phyloP scores from a whole-genome alignment of 2,888 invertebrate genomes.

The Chloroclystis v-ata region DNA sequence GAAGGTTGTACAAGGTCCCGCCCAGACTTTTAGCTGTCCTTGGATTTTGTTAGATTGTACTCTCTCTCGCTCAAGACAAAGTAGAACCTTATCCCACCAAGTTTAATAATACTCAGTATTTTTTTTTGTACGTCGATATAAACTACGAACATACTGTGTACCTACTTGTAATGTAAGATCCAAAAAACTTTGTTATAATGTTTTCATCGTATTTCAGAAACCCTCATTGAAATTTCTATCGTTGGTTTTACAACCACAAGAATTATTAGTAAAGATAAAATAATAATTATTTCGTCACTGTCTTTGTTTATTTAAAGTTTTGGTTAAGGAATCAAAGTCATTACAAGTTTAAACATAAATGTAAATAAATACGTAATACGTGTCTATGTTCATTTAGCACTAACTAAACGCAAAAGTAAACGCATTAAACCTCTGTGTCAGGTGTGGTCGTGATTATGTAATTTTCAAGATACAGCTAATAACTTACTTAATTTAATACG shows the following conservation, averaged over 20 bases:
- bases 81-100: conserved; percentile 13
- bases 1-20: conserved; percentile 53
- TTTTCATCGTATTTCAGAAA: too few relatives aligned
- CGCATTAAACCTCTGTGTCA: conserved; percentile 19
- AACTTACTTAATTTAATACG: neutral
- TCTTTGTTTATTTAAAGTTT: too few relatives aligned
- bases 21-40: conserved; percentile 47
- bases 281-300: too few relatives aligned
- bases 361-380: conserved; percentile 19
- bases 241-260: too few relatives aligned
- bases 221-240: too few relatives aligned
- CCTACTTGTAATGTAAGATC: too few relatives aligned
- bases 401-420: conserved; percentile 15
- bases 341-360: conserved; percentile 18
- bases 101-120: too few relatives aligned
- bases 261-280: too few relatives aligned
- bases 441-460: conserved; percentile 20
- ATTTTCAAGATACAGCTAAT: conserved; percentile 17
- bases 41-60: conserved; percentile 42
- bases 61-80: conserved; percentile 28
- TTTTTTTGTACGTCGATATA: too few relatives aligned
- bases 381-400: conserved; percentile 26
- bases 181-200: too few relatives aligned
- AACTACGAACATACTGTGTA: too few relatives aligned
- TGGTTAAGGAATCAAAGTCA: conserved; percentile 5